These are phyloP conservation scores for Sphaerophoria rueppellii DNA, from an alignment of 2,888 invertebrate species.

Conservation along the genomic window DNA sequence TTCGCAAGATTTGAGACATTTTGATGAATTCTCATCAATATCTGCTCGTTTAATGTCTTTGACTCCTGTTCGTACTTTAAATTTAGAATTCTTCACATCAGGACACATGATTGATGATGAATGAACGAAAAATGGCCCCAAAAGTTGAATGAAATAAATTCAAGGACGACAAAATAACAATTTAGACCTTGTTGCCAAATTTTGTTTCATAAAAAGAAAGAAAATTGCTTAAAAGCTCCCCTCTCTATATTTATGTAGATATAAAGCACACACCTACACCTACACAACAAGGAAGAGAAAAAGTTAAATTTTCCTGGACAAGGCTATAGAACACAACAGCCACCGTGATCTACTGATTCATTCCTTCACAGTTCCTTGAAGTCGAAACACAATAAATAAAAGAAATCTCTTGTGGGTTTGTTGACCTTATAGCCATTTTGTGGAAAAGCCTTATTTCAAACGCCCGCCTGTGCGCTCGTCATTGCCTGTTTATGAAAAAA, in stretches of 20 bases:
- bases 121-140: slow-evolving; percentile 24
- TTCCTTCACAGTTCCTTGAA: neutral
- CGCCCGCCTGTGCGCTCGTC: neutral
- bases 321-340: neutral
- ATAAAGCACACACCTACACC: slow-evolving; percentile 38
- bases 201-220: neutral
- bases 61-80: slow-evolving; percentile 13
- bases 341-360: neutral
- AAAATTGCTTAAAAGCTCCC: slow-evolving; percentile 61
- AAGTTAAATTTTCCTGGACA: slow-evolving; percentile 21
- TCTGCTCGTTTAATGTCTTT: slow-evolving; percentile 25
- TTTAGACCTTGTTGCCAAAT: slow-evolving; percentile 40
- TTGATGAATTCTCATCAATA: neutral
- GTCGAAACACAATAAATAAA: neutral
- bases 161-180: slow-evolving; percentile 48
- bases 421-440: slow-evolving; percentile 28
- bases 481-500: neutral
- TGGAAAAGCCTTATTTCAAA: neutral
- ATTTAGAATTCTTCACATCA: neutral
- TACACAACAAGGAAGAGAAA: slow-evolving; percentile 25
- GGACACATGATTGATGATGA: neutral
- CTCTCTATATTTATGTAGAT: neutral
- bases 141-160: slow-evolving; percentile 27
- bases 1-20: neutral
- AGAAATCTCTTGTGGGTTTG: slow-evolving; percentile 13